Base-by-base conservation (phyloP, 2,888 invertebrate species). In the Sphaerophoria rueppellii region DNA sequence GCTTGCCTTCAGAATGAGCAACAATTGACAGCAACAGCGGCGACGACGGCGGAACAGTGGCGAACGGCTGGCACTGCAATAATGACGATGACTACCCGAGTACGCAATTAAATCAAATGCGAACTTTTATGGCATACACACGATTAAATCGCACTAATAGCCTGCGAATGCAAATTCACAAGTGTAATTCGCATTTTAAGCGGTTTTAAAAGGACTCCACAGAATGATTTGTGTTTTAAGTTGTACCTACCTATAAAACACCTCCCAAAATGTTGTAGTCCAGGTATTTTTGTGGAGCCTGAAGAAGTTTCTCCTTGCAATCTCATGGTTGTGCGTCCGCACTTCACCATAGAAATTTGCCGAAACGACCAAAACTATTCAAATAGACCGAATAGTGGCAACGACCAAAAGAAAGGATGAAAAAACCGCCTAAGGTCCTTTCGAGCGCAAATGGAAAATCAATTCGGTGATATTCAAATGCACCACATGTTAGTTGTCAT, bases 101-200 rank as follows among this genome's bases (percentile, higher is more conserved):
- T 65, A 75, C 35, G 61, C 70, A 75, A 79, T 83, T 79, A 85
- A 80, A 80, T 46, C 52, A 48, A 54, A 69, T 48, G 16, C 54
- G 9, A 67, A 81, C 50, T 81, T 67, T 81, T 71, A 85, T 46
- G 57, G 43, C 63, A 14, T 74, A 52, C 24, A 63, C 67, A 40
- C 40, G 74, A 52, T 65, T 69, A 67, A 70, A 60, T 55, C 54
- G 16, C 65, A 70, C 81, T 69, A 73, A 83, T 80, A 61, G 76
- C 67, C 67, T 76, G 72, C 72, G 58, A 81, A 77, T 77, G 85
- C 69, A 73, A 77, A 77, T 72, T 43, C 58, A 57, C 14, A n/a
- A 50, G 48, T 73, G 80, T 77, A 73, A 85, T 77, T 81, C 70
- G 73, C 72, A 70, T 63, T 81, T 76, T 77, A 73, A 43, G 50